phyloP scores from a whole-genome alignment of 1,140 invertebrate species.

The Drosophila teissieri region DNA sequence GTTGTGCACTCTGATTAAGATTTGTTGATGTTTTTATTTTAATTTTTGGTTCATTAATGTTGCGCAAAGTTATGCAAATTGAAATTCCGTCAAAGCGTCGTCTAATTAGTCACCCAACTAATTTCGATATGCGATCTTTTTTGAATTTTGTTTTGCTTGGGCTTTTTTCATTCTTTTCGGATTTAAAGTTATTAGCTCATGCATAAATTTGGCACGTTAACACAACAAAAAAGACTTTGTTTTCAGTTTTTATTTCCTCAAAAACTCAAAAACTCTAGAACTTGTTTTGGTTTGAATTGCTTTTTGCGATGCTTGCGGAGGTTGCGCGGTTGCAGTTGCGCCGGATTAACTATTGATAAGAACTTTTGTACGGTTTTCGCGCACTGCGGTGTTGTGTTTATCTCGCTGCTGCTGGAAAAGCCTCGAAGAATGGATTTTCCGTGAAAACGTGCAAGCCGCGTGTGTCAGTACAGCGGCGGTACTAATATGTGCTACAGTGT shows the following conservation, averaged over 20 bases:
- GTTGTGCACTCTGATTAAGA: slow-evolving; percentile 48
- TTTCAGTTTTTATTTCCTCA: slow-evolving; percentile 62
- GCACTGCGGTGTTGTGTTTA: neutral
- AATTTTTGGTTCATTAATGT: slow-evolving; percentile 61
- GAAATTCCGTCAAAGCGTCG: slow-evolving; percentile 59
- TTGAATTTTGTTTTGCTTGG: slow-evolving; percentile 10
- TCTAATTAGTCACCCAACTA: slow-evolving; percentile 71
- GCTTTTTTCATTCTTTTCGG: slow-evolving; percentile 23
- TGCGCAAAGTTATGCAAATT: slow-evolving; percentile 49
- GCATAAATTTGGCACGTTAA: slow-evolving; percentile 65
- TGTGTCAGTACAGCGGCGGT: slow-evolving; percentile 55
- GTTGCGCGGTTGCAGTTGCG: neutral
- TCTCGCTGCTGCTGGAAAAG: slow-evolving; percentile 43
- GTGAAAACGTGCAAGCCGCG: slow-evolving; percentile 74
- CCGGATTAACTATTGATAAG: slow-evolving; percentile 37
- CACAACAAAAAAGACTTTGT: slow-evolving; percentile 52
- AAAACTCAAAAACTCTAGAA: slow-evolving; percentile 56
- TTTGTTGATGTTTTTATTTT: slow-evolving; percentile 54
- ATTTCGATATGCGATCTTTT: slow-evolving; percentile 35
- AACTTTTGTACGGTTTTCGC: slow-evolving; percentile 26
- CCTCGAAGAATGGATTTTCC: slow-evolving; percentile 58
- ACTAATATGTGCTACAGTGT: slow-evolving; percentile 22
- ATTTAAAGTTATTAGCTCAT: slow-evolving; percentile 69
- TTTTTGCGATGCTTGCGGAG: neutral
- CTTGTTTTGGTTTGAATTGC: slow-evolving; percentile 42